Conservation (phyloP, 1,140 invertebrate genomes). For the Drosophila yakuba region DNA sequence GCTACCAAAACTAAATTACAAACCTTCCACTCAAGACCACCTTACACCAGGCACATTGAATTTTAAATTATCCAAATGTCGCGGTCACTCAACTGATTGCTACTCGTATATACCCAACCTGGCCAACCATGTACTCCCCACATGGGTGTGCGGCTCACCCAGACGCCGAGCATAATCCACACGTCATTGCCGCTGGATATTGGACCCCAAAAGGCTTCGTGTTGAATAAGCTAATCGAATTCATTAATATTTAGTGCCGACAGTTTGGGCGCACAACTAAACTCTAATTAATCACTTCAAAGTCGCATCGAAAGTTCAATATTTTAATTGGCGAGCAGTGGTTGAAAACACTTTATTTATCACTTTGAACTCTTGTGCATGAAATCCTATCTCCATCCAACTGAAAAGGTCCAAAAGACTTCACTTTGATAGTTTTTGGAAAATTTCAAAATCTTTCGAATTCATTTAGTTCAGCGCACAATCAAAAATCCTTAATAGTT, state of each 20-base stretch:
- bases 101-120: slow-evolving; percentile 2
- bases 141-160: slow-evolving; percentile 12
- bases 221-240: slow-evolving; percentile 37
- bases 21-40: background rate
- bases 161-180: slow-evolving; percentile 41
- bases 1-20: slow-evolving; percentile 44
- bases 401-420: background rate
- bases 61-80: slow-evolving; percentile 55
- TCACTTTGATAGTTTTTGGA: too few relatives aligned
- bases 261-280: slow-evolving; percentile 19
- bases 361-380: too few relatives aligned
- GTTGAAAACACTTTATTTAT: too few relatives aligned
- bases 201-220: slow-evolving; percentile 17
- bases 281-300: slow-evolving; percentile 15
- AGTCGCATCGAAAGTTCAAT: slow-evolving; percentile 9
- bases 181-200: slow-evolving; percentile 32
- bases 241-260: slow-evolving; percentile 27
- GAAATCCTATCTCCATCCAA: background rate
- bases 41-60: slow-evolving; percentile 30
- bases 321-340: background rate
- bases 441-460: too few relatives aligned
- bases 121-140: background rate
- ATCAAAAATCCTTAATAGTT: background rate
- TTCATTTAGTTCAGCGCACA: too few relatives aligned
- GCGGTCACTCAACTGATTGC: slow-evolving; percentile 50